A percentile compares a stretch with the other conserved stretches of the same genome.
Evolutionary conservation across 1,140 invertebrate genomes (phyloP).

Genomic region (Euborellia annulipes): DNA sequence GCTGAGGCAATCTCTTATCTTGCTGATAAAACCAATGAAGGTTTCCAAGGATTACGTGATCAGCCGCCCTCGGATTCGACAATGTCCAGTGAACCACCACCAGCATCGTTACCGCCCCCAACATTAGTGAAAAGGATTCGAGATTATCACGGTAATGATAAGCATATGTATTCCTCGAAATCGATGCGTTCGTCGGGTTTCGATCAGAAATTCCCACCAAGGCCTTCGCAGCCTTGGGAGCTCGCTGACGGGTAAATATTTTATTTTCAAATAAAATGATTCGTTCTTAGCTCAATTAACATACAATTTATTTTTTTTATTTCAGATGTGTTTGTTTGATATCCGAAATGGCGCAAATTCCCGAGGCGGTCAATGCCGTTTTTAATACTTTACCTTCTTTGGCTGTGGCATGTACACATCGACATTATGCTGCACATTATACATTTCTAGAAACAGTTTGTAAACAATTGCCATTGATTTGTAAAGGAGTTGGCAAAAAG

Average conservation of each 20-base stretch:
- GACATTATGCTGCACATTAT: conserved; percentile 35
- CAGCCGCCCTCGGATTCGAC: conserved; percentile 21
- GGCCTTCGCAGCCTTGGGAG: conserved; percentile 39
- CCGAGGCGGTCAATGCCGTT: conserved; percentile 16
- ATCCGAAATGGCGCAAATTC: conserved; percentile 29
- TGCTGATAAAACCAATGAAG: conserved; percentile 15
- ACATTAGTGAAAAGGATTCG: background rate
- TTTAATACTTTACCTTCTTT: conserved; percentile 11
- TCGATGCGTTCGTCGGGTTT: too few relatives aligned
- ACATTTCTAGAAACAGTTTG: conserved; percentile 35
- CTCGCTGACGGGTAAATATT: conserved; percentile 34
- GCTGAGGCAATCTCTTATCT: conserved; percentile 20
- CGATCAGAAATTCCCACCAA: conserved; percentile 8
- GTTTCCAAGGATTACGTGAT: conserved; percentile 22
- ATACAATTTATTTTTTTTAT: conserved; percentile 11
- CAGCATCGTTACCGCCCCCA: too few relatives aligned
- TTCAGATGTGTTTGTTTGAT: conserved; percentile 32
- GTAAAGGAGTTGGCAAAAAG: conserved; percentile 33
- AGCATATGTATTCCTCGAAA: background rate
- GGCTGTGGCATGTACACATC: conserved; percentile 25
- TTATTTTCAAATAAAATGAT: conserved; percentile 3
- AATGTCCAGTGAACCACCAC: too few relatives aligned
- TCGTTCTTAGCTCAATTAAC: too few relatives aligned
- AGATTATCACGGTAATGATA: background rate
- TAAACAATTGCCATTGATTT: conserved; percentile 33